Percentiles rank a stretch among this genome's conserved stretches.
phyloP scores from a whole-genome alignment of 2,113 vertebrate genomes.

The Psittacus erithacus region DNA sequence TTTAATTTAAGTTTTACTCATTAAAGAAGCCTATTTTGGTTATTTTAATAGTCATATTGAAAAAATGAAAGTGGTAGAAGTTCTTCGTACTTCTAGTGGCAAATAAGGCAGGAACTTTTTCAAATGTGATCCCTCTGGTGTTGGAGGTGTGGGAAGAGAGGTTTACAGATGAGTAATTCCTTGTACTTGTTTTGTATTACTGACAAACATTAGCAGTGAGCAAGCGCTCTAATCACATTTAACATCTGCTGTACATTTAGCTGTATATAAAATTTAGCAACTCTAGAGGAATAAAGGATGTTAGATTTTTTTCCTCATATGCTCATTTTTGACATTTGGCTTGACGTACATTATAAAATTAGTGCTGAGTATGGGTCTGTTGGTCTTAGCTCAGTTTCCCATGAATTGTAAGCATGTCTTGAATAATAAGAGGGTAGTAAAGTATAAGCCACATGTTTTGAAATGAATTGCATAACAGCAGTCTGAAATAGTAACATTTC shows the following conservation, averaged over 20 bases:
- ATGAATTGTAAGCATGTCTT: slow-evolving; percentile 33
- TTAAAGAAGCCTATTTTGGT: neutral
- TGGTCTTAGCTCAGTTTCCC: slow-evolving; percentile 51
- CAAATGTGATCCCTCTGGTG: neutral
- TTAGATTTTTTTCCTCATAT: neutral
- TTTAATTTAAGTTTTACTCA: neutral
- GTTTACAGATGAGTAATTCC: neutral
- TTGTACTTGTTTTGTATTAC: neutral
- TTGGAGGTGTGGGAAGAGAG: neutral
- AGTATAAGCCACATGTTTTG: neutral
- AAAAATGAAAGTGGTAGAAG: neutral
- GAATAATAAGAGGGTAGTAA: slow-evolving; percentile 45
- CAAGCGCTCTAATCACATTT: slow-evolving; percentile 13
- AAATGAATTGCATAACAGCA: neutral
- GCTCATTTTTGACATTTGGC: slow-evolving; percentile 17
- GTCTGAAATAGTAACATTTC: slow-evolving; percentile 35
- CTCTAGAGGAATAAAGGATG: neutral
- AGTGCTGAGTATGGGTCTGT: neutral
- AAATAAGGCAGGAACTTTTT: neutral
- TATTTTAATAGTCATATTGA: neutral
- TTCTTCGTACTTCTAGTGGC: accelerated
- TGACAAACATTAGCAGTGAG: neutral
- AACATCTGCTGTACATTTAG: slow-evolving; percentile 42
- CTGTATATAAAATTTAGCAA: neutral
- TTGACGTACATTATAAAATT: slow-evolving; percentile 47